phyloP scores from a whole-genome alignment of 2,888 invertebrate genomes.

The Zootermopsis nevadensis region DNA sequence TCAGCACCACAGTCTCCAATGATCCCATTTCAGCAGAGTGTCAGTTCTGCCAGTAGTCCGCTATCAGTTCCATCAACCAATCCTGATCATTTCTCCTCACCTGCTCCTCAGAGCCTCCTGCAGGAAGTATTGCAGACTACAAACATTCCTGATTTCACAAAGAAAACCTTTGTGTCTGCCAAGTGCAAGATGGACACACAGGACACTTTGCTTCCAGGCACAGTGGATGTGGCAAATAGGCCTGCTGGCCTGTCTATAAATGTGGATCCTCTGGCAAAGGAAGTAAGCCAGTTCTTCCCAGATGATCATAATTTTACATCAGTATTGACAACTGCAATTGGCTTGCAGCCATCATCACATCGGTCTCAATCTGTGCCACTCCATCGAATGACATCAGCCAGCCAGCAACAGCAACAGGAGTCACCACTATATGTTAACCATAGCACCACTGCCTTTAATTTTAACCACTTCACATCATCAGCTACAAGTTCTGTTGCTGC shows the following conservation, averaged over 20 bases:
- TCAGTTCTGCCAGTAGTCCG: neutral
- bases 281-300: constrained; percentile 73
- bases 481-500: constrained; percentile 75
- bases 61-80: neutral
- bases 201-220: neutral
- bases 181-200: neutral
- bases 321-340: constrained; percentile 41
- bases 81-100: neutral
- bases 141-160: neutral
- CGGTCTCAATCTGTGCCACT: constrained; percentile 86
- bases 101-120: neutral
- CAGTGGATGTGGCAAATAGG: neutral
- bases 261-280: constrained; percentile 61
- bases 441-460: constrained; percentile 61
- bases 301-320: constrained; percentile 58
- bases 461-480: constrained; percentile 60
- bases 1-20: constrained; percentile 52
- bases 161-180: neutral
- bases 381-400: constrained; percentile 66
- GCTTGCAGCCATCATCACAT: constrained; percentile 56
- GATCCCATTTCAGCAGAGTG: constrained; percentile 24
- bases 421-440: constrained; percentile 46
- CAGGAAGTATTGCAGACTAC: neutral
- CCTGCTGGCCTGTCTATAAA: neutral
- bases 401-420: constrained; percentile 49